These are phyloP conservation scores for Tenthredo scrophulariae DNA, from an alignment of 2,888 invertebrate species.

Conservation along the genomic window DNA sequence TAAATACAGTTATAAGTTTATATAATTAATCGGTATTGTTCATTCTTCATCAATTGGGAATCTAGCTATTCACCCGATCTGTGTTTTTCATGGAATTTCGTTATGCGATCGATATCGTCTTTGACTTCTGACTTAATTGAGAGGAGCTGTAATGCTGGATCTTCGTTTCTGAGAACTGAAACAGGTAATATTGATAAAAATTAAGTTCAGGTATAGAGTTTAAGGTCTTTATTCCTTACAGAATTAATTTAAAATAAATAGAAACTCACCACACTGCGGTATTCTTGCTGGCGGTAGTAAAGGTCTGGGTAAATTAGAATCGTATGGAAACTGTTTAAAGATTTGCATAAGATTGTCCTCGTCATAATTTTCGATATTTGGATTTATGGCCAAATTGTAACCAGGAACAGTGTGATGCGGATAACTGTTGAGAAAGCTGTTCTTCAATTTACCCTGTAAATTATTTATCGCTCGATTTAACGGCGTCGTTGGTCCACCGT, in stretches of 20 bases:
- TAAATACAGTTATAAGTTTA: neutral
- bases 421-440: conserved; percentile 61
- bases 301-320: conserved; percentile 73
- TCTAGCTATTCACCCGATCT: conserved; percentile 60
- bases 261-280: conserved; percentile 65
- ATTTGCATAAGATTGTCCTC: conserved; percentile 63
- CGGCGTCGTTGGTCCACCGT: neutral
- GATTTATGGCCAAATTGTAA: conserved; percentile 64
- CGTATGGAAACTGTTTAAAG: conserved; percentile 70
- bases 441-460: conserved; percentile 64
- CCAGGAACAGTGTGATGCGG: conserved; percentile 68
- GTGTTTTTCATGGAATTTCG: conserved; percentile 65
- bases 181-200: neutral
- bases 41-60: neutral
- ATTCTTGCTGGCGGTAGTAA: conserved; percentile 71
- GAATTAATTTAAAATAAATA: neutral
- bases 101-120: conserved; percentile 66
- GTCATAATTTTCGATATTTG: conserved; percentile 62
- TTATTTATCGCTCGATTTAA: conserved; percentile 60
- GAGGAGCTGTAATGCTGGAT: conserved; percentile 70
- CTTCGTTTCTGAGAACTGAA: conserved; percentile 67
- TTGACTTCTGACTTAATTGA: conserved; percentile 66
- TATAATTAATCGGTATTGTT: neutral
- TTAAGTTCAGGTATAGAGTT: neutral
- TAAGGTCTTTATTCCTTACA: neutral